Conservation (phyloP, 64 coral and sea anemone genomes). For the Anthopleura sola region DNA sequence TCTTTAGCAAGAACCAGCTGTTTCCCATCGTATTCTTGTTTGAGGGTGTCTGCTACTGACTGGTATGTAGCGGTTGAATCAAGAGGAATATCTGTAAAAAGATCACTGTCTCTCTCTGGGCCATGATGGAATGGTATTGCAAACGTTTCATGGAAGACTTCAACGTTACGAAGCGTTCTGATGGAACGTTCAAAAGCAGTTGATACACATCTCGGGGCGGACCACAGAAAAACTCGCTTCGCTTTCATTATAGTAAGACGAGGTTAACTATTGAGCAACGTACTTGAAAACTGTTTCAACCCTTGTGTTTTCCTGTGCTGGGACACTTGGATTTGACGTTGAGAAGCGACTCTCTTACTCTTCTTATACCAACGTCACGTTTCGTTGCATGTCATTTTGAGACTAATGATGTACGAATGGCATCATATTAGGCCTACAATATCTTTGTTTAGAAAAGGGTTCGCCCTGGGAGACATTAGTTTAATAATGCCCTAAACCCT, state of each 20-base stretch:
- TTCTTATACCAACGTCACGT: not conserved
- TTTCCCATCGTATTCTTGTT: not conserved
- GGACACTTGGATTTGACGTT: no score
- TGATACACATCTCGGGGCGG: slow-evolving; percentile 47
- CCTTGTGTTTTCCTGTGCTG: no score
- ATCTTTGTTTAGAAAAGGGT: not conserved
- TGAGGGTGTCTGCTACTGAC: slow-evolving; percentile 26
- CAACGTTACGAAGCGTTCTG: slow-evolving; percentile 16
- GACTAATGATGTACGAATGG: not conserved
- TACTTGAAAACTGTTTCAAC: not conserved
- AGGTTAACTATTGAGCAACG: not conserved
- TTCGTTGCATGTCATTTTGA: not conserved
- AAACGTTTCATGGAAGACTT: slow-evolving; percentile 45
- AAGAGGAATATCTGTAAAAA: slow-evolving; percentile 19
- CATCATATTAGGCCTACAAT: not conserved
- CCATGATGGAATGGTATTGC: slow-evolving; percentile 30
- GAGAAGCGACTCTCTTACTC: not conserved
- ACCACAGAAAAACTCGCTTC: slow-evolving; percentile 27
- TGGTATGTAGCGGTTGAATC: slow-evolving; percentile 21
- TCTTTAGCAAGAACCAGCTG: slow-evolving; percentile 45
- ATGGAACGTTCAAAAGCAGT: slow-evolving; percentile 49
- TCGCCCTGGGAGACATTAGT: not conserved
- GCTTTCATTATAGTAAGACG: not conserved
- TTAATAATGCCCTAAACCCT: not conserved
- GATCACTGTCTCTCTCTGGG: slow-evolving; percentile 19